Percentiles rank a stretch among this genome's conserved stretches.
Conservation (phyloP, 1,140 invertebrate species). For the Onthophagus taurus region DNA sequence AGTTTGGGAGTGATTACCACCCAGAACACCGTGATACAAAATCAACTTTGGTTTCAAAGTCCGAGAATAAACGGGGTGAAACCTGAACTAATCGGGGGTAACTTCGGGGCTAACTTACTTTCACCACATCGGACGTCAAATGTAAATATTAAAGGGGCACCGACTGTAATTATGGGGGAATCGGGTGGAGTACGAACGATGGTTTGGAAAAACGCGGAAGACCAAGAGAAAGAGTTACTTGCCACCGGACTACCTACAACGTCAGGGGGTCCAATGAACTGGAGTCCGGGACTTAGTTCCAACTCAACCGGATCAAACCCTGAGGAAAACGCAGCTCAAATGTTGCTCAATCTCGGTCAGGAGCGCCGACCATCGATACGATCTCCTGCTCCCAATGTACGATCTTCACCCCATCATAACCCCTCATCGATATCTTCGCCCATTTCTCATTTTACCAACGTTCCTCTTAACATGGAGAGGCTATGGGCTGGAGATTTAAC, state of each 20-base stretch:
- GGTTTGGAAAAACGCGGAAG: constrained; percentile 59
- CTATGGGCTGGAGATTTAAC: constrained; percentile 80
- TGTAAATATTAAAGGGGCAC: constrained; percentile 62
- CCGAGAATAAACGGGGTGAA: constrained; percentile 64
- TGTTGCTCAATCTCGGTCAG: constrained; percentile 72
- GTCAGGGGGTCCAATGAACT: too few species aligned
- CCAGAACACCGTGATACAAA: constrained; percentile 39
- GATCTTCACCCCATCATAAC: constrained; percentile 1
- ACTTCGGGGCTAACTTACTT: constrained; percentile 49
- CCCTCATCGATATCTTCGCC: constrained; percentile 15
- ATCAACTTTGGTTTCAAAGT: constrained; percentile 51
- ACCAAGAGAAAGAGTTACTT: too few species aligned
- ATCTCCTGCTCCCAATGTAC: constrained; percentile 21
- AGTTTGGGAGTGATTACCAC: constrained; percentile 37
- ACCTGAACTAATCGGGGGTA: constrained; percentile 65
- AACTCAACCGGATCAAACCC: constrained; percentile 38
- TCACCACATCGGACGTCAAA: constrained; percentile 44
- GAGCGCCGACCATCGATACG: constrained; percentile 19
- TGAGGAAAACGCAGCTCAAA: constrained; percentile 72
- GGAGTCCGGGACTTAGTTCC: constrained; percentile 35
- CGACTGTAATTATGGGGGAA: constrained; percentile 83
- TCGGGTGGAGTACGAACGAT: constrained; percentile 82
- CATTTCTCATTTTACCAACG: constrained; percentile 37
- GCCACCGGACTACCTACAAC: constrained; percentile 30
- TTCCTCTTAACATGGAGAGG: constrained; percentile 80